Conservation (phyloP, 2,113 vertebrate genomes). For the Myotis lucifugus region DNA sequence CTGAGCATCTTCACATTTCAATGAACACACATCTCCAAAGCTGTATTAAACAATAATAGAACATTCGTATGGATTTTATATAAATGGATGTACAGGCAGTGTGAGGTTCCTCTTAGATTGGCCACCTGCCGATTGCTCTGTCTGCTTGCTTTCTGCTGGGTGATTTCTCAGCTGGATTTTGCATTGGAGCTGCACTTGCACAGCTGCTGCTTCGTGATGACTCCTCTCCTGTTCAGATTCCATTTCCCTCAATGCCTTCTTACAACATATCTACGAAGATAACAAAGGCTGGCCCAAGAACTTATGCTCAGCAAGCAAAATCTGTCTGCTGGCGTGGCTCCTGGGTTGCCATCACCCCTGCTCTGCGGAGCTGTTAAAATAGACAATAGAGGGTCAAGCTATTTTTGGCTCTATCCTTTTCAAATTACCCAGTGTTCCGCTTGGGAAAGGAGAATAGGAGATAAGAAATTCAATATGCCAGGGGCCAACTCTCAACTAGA, state of each 20-base stretch:
- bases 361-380: conserved; percentile 67
- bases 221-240: background rate
- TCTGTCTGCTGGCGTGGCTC: conserved; percentile 45
- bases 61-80: background rate
- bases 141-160: background rate
- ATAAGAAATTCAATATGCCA: background rate
- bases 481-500: background rate
- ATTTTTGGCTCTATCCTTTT: conserved; percentile 64
- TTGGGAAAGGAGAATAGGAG: background rate
- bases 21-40: background rate
- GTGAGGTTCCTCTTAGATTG: background rate
- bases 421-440: background rate
- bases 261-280: background rate
- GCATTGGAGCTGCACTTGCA: background rate
- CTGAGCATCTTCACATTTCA: background rate
- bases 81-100: background rate
- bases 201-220: background rate
- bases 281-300: background rate
- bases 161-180: background rate
- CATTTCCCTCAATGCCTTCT: background rate
- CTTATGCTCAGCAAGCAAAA: conserved; percentile 57
- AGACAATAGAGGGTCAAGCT: conserved; percentile 66
- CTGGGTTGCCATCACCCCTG: conserved; percentile 54
- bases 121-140: background rate
- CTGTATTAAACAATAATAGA: background rate